These are phyloP conservation scores for Neodiprion lecontei DNA, from an alignment of 1,140 invertebrate genomes.

Conservation along the genomic window DNA sequence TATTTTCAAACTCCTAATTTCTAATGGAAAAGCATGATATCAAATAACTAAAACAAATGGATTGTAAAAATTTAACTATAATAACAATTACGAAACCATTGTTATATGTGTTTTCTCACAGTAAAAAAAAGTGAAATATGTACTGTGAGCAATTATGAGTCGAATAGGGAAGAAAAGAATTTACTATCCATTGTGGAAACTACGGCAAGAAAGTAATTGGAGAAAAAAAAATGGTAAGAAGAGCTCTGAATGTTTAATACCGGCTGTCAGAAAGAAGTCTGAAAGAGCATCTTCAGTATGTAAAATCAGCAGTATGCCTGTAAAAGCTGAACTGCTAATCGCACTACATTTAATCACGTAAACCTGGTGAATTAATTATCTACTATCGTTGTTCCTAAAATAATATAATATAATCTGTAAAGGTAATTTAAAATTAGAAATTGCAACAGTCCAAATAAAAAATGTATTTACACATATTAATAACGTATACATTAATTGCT, in stretches of 20 bases:
- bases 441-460: constrained; percentile 31
- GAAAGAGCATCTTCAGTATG: neutral
- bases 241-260: neutral
- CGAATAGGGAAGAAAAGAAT: neutral
- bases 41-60: too few species aligned
- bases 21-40: too few species aligned
- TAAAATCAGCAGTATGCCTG: constrained; percentile 8
- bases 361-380: neutral
- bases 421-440: constrained; percentile 30
- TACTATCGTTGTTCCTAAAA: constrained; percentile 30
- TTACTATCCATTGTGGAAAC: neutral
- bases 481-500: neutral
- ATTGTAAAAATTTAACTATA: too few species aligned
- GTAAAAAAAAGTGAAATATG: neutral
- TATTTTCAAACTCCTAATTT: neutral
- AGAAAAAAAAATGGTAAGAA: constrained; percentile 13
- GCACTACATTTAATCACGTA: neutral
- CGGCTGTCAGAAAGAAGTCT: neutral
- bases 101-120: neutral
- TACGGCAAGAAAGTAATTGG: neutral
- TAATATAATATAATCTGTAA: constrained; percentile 28
- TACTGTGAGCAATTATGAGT: too few species aligned
- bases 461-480: constrained; percentile 27
- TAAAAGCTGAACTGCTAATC: constrained; percentile 8
- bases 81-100: too few species aligned